phyloP scores from a whole-genome alignment of 2,113 vertebrate species.

The Lutjanus erythropterus region DNA sequence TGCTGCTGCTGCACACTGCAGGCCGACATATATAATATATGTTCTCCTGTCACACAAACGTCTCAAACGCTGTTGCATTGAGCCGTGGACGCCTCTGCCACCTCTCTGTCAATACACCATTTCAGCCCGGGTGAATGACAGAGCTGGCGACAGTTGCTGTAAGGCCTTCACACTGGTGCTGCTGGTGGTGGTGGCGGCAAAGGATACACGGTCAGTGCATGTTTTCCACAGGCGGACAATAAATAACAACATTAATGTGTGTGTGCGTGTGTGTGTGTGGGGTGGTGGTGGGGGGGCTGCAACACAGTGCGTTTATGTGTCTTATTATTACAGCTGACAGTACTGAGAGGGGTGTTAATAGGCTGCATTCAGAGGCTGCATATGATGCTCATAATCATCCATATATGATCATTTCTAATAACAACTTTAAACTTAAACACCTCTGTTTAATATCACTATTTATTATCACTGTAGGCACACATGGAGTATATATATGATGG shows the following conservation, averaged over 20 bases:
- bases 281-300: neutral
- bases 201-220: constrained; percentile 59
- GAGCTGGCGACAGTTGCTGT: constrained; percentile 58
- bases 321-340: constrained; percentile 35
- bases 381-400: constrained; percentile 19
- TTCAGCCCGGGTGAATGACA: constrained; percentile 63
- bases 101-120: constrained; percentile 43
- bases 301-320: constrained; percentile 38
- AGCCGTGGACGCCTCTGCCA: constrained; percentile 32
- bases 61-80: constrained; percentile 43
- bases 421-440: constrained; percentile 46
- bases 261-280: neutral
- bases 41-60: constrained; percentile 50
- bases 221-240: constrained; percentile 56
- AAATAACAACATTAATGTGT: constrained; percentile 53
- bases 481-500: neutral
- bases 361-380: constrained; percentile 13
- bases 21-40: constrained; percentile 60
- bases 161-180: constrained; percentile 67
- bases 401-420: constrained; percentile 21
- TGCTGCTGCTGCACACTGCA: constrained; percentile 61
- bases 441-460: neutral
- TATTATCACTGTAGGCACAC: neutral
- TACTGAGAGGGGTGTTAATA: constrained; percentile 35
- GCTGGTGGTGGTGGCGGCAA: constrained; percentile 24